Conservation (phyloP, 2,888 invertebrate genomes). For the Sinelater perroti region DNA sequence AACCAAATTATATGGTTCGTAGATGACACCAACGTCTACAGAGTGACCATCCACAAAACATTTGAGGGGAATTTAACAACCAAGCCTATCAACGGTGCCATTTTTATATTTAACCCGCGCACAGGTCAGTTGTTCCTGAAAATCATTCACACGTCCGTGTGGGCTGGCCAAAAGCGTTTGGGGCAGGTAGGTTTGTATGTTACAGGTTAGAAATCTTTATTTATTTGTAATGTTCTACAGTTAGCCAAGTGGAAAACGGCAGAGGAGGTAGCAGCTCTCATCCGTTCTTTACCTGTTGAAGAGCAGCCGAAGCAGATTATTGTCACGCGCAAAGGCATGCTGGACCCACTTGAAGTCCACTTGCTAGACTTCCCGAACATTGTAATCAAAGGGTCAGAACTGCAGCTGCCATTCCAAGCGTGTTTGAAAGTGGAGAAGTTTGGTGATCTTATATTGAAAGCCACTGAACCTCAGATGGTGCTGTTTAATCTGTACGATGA, state of each 20-base stretch:
- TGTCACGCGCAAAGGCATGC: constrained; percentile 99
- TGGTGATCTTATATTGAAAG: constrained; percentile 97
- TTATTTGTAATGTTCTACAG: constrained; percentile 43
- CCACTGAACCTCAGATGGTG: constrained; percentile 99
- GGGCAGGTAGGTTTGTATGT: constrained; percentile 70
- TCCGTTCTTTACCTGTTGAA: constrained; percentile 98
- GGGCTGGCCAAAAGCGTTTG: constrained; percentile 99
- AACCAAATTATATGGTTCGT: constrained; percentile 99
- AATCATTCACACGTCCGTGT: constrained; percentile 99
- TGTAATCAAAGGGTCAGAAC: constrained; percentile 98
- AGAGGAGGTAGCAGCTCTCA: constrained; percentile 99
- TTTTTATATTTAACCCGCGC: constrained; percentile 99
- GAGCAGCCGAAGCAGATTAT: constrained; percentile 99
- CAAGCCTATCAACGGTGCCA: constrained; percentile 99
- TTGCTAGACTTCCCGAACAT: constrained; percentile 99
- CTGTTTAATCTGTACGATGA: constrained; percentile 99
- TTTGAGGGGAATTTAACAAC: constrained; percentile 99
- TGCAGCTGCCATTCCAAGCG: constrained; percentile 98
- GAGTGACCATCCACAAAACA: constrained; percentile 99
- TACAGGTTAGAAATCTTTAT: background rate
- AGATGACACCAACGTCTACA: constrained; percentile 99
- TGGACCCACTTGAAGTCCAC: constrained; percentile 99
- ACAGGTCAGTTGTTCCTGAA: constrained; percentile 99
- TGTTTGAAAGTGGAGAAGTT: constrained; percentile 99
- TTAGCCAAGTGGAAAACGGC: constrained; percentile 99